phyloP scores from a whole-genome alignment of 2,888 invertebrate genomes.

The Melanchra persicariae region DNA sequence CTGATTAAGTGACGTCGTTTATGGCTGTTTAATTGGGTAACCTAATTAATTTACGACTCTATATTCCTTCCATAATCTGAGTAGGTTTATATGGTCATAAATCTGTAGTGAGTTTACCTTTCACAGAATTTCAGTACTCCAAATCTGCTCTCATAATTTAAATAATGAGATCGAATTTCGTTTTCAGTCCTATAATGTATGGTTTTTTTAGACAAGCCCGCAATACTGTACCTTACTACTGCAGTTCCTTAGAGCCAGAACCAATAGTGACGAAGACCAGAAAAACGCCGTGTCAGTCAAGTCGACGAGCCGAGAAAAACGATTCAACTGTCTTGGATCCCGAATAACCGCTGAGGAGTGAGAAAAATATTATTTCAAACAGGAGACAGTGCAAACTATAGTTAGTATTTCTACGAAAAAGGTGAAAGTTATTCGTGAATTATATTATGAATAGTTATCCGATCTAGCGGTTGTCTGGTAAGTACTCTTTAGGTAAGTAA shows the following conservation, averaged over 20 bases:
- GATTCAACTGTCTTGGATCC: too few relatives aligned
- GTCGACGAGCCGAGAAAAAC: too few relatives aligned
- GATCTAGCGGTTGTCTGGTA: neutral
- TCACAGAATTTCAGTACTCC: conserved; percentile 8
- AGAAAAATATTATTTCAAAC: too few relatives aligned
- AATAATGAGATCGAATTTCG: neutral
- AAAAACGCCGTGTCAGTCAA: too few relatives aligned
- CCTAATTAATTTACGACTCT: conserved; percentile 42
- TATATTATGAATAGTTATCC: neutral
- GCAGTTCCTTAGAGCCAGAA: too few relatives aligned
- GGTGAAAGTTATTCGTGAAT: neutral
- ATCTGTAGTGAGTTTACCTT: conserved; percentile 37
- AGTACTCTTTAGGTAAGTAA: conserved; percentile 1
- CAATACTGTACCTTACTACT: too few relatives aligned
- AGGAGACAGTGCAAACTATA: too few relatives aligned
- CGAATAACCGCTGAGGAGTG: too few relatives aligned
- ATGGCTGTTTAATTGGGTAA: conserved; percentile 31
- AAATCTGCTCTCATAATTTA: neutral
- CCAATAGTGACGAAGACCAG: too few relatives aligned
- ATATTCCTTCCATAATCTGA: conserved; percentile 45
- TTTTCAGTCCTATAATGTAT: neutral
- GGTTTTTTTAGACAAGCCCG: too few relatives aligned
- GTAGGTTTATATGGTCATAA: conserved; percentile 35
- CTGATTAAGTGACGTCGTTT: conserved; percentile 24
- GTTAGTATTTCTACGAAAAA: neutral